A percentile compares a stretch with the other conserved stretches of the same genome.
phyloP scores from a whole-genome alignment of 2,797 vertebrate genomes.

The Lophius americanus region DNA sequence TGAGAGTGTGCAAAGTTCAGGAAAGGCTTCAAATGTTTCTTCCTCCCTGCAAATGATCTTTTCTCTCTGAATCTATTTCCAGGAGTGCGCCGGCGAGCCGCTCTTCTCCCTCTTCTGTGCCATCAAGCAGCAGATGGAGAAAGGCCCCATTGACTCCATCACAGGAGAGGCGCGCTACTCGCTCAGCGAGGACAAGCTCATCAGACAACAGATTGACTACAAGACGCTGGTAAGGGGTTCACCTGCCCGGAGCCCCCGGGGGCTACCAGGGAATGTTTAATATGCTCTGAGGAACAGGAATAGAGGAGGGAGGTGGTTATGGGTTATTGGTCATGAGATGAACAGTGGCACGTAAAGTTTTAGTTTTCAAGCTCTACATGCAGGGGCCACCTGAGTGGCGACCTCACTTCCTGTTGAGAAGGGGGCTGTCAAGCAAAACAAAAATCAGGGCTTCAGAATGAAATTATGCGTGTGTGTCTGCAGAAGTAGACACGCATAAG shows the following conservation, averaged over 20 bases:
- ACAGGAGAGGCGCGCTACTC: conserved; percentile 97
- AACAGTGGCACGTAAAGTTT: conserved; percentile 54
- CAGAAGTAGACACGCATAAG: conserved; percentile 4
- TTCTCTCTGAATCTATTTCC: conserved; percentile 38
- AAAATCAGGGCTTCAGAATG: conserved; percentile 12
- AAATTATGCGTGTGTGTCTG: conserved; percentile 28
- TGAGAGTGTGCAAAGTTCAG: conserved; percentile 13
- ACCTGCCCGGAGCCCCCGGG: conserved; percentile 29
- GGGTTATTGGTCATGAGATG: conserved; percentile 59
- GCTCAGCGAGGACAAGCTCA: conserved; percentile 97
- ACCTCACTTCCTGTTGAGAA: conserved; percentile 62
- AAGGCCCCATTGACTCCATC: conserved; percentile 97
- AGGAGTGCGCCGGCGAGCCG: conserved; percentile 97
- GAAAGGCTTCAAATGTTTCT: conserved; percentile 38
- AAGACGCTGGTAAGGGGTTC: conserved; percentile 92
- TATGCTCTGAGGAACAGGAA: conserved; percentile 58
- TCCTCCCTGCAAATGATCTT: conserved; percentile 17
- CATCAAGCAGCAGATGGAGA: conserved; percentile 99
- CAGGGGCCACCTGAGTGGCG: conserved; percentile 33
- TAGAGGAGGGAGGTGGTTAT: conserved; percentile 52
- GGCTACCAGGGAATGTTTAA: conserved; percentile 47
- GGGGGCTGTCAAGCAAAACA: conserved; percentile 55
- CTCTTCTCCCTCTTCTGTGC: conserved; percentile 97
- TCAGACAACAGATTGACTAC: conserved; percentile 99
- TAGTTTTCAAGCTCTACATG: conserved; percentile 49